phyloP scores from a whole-genome alignment of 2,888 invertebrate species.

The Petrophora chlorosata region DNA sequence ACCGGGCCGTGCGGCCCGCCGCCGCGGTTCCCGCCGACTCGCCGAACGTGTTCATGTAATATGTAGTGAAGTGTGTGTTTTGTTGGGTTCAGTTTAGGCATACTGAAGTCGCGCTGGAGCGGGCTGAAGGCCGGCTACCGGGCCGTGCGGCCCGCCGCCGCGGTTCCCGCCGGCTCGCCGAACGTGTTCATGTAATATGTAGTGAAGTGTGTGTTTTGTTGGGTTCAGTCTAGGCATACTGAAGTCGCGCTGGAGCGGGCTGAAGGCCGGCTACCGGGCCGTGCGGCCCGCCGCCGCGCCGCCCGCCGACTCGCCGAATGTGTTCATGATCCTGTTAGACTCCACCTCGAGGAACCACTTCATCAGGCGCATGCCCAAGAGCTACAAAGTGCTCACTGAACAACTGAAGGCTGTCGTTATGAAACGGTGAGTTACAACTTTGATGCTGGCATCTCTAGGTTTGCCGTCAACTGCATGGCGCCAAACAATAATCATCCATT shows the following conservation, averaged over 20 bases:
- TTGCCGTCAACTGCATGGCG: no score
- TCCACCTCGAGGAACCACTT: constrained; percentile 93
- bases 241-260: constrained; percentile 55
- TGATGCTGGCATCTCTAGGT: background rate
- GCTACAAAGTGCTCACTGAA: constrained; percentile 87
- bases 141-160: constrained; percentile 27
- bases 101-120: constrained; percentile 48
- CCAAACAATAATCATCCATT: no score
- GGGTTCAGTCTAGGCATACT: constrained; percentile 42
- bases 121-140: constrained; percentile 58
- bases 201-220: no score
- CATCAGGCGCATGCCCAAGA: constrained; percentile 90
- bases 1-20: constrained; percentile 42
- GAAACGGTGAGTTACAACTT: constrained; percentile 41
- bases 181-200: constrained; percentile 86
- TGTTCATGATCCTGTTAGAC: constrained; percentile 94
- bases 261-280: constrained; percentile 52
- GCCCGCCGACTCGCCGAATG: constrained; percentile 74
- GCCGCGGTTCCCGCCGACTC: constrained; percentile 30
- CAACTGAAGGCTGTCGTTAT: constrained; percentile 34
- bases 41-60: constrained; percentile 86
- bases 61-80: no score
- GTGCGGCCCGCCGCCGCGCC: constrained; percentile 24
- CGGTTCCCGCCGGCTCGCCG: constrained; percentile 35
- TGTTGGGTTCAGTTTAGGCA: constrained; percentile 42